Evolutionary conservation across 2,888 invertebrate genomes (phyloP).

Genomic region (Drosophila demipolita): DNA sequence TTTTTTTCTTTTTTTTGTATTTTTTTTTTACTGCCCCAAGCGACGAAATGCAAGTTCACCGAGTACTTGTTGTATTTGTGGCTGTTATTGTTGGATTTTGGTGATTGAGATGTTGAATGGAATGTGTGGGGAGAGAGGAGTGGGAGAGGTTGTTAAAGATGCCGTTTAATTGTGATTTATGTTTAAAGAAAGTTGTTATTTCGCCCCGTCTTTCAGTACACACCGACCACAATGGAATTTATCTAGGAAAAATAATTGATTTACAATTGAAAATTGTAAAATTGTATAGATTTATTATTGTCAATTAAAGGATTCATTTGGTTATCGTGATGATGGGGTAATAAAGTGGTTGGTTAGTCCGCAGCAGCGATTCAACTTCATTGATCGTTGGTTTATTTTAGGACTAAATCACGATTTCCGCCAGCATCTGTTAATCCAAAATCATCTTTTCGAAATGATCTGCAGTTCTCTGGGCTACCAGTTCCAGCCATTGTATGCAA

Average conservation of each 20-base stretch:
- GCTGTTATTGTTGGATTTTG: constrained; percentile 14
- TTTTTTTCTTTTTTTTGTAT: constrained; percentile 7
- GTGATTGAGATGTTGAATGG: constrained; percentile 48
- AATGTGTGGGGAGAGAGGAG: constrained; percentile 14
- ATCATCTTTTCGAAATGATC: constrained; percentile 49
- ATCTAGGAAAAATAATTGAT: neutral
- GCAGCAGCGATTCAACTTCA: constrained; percentile 15
- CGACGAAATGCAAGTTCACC: constrained; percentile 63
- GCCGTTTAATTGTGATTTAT: constrained; percentile 71
- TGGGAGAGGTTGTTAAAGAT: constrained; percentile 11
- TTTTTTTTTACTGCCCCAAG: constrained; percentile 15
- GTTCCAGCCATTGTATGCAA: constrained; percentile 65
- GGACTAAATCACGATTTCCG: constrained; percentile 65
- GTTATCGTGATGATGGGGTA: constrained; percentile 39
- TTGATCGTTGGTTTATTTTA: constrained; percentile 42
- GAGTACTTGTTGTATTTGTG: constrained; percentile 29
- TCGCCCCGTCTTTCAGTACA: neutral
- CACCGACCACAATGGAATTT: neutral
- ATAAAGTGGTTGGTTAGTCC: constrained; percentile 36
- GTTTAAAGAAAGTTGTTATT: constrained; percentile 50
- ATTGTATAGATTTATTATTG: neutral
- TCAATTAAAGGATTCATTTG: constrained; percentile 2
- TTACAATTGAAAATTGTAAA: constrained; percentile 11
- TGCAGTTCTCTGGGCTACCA: constrained; percentile 24
- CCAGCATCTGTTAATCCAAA: constrained; percentile 37